Evolutionary conservation across 2,888 invertebrate species (phyloP), one percentile per base, ranked within the genome.

Genomic region (Colostygia pectinataria): DNA sequence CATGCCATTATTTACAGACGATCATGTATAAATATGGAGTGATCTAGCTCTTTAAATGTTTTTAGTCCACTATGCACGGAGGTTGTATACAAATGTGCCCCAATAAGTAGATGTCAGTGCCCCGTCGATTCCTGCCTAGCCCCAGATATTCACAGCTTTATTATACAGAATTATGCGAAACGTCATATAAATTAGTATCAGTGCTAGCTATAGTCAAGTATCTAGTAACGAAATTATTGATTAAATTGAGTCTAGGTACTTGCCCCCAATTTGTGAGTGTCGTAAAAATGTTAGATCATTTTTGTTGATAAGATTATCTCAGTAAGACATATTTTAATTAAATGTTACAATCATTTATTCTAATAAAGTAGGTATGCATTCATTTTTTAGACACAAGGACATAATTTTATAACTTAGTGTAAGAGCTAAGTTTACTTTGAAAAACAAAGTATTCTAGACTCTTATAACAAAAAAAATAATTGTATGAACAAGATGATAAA

Each of bases 51-150:
- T 15, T 14, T 24, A 18, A 40, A 7, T 20, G 37, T 6, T 8
- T 14, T 36, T 48, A 48, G 20, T 56, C 51, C 55, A 51, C 54
- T 54, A 53, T 58, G 50, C 44, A 44, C 51, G 47, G 40, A 41
- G 53, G 53, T 48, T 49, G 69, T 70, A 75, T 77, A 65, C 60
- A 72, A 78, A 77, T 71, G 63, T 64, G 63, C 50, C 34, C 49
- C 50, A 53, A 53, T 53, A 51, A 47, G 40, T 40, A 23, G 48
- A 36, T 27, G 46, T 39, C 46, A 40, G 36, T 34, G 33, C 20
- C 40, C 45, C 54, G 50, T 40, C 40, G 49, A 58, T 57, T 59
- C 55, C 52, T 53, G 41, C 41, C 45, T 42, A 52, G 57, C 31
- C 61, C 55, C 58, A 60, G 61, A 61, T 59, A 65, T 63, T 55